These are phyloP conservation scores for Xylota sylvarum DNA, from an alignment of 2,888 invertebrate genomes.

Conservation along the genomic window DNA sequence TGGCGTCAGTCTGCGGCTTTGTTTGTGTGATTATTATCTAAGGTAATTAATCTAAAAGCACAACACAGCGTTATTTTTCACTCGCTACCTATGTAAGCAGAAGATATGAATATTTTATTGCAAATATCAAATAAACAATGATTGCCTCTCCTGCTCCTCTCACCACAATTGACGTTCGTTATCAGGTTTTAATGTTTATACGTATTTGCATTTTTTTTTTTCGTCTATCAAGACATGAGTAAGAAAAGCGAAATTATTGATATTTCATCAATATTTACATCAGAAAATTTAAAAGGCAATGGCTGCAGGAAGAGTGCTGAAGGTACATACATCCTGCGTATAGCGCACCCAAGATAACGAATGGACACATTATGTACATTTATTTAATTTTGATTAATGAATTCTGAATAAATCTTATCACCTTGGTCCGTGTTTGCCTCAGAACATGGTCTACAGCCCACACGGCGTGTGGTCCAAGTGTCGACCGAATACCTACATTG, in stretches of 20 bases:
- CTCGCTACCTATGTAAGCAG: slow-evolving; percentile 62
- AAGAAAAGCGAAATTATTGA: slow-evolving; percentile 55
- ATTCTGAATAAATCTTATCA: slow-evolving; percentile 50
- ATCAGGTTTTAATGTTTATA: slow-evolving; percentile 37
- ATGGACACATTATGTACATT: neutral
- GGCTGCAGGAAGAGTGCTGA: slow-evolving; percentile 4
- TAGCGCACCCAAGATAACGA: neutral
- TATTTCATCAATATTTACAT: slow-evolving; percentile 54
- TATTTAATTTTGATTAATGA: slow-evolving; percentile 47
- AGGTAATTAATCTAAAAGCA: slow-evolving; percentile 69
- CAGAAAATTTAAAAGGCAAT: slow-evolving; percentile 13
- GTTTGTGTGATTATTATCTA: slow-evolving; percentile 54
- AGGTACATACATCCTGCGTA: slow-evolving; percentile 7
- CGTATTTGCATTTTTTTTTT: neutral
- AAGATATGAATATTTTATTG: slow-evolving; percentile 65
- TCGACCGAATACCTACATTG: neutral
- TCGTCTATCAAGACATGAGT: slow-evolving; percentile 14
- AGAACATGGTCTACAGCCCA: slow-evolving; percentile 15
- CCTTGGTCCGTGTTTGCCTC: slow-evolving; percentile 45
- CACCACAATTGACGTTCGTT: slow-evolving; percentile 28
- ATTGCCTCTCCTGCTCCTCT: neutral
- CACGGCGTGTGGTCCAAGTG: slow-evolving; percentile 27
- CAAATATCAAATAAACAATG: slow-evolving; percentile 62
- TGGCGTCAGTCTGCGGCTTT: slow-evolving; percentile 61
- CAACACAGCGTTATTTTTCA: slow-evolving; percentile 20